Evolutionary conservation across 2,797 vertebrate genomes (phyloP).

Genomic region (Babyrousa celebensis): DNA sequence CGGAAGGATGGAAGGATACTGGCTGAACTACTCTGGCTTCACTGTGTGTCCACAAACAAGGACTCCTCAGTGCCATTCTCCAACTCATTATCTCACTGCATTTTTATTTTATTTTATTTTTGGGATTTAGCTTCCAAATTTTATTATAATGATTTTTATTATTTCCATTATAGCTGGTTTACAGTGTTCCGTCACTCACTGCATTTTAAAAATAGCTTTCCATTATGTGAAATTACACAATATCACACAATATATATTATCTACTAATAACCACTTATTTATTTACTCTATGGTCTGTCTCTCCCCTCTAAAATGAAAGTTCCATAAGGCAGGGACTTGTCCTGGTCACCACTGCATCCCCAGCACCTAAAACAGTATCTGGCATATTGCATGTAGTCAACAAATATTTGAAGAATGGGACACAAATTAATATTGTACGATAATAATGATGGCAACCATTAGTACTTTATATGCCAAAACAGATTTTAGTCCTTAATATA

Average conservation of each 20-base stretch:
- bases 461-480: slow-evolving; percentile 5
- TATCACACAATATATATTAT: slow-evolving; percentile 29
- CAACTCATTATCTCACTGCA: neutral
- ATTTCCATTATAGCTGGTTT: no score
- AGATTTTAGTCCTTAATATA: slow-evolving; percentile 47
- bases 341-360: neutral
- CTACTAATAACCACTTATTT: slow-evolving; percentile 28
- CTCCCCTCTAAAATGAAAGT: slow-evolving; percentile 15
- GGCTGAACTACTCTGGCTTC: neutral
- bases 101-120: no score
- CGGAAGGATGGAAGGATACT: neutral
- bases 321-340: neutral
- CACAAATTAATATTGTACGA: slow-evolving; percentile 30
- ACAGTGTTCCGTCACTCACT: no score
- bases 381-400: neutral
- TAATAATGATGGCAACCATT: slow-evolving; percentile 8
- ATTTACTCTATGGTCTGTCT: slow-evolving; percentile 37
- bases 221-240: slow-evolving; percentile 45
- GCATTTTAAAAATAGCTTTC: slow-evolving; percentile 60
- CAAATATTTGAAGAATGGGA: slow-evolving; percentile 54
- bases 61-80: neutral
- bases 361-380: neutral
- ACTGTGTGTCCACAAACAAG: neutral
- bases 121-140: no score
- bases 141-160: no score